Base-by-base conservation (phyloP, 2,888 invertebrate genomes). In the Cantharis lateralis region DNA sequence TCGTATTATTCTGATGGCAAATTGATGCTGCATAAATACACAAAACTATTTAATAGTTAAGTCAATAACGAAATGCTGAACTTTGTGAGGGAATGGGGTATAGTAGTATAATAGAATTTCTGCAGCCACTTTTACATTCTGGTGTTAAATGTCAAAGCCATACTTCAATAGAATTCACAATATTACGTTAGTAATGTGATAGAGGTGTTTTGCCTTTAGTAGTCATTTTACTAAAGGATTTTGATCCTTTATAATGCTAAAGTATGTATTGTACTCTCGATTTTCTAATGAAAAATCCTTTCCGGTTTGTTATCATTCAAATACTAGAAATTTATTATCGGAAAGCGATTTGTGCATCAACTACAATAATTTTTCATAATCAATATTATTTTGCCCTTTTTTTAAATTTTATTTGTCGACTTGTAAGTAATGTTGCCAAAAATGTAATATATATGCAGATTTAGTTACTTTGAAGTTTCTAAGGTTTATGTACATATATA, bases 151-250 rank as follows among this genome's bases (percentile, higher is more conserved):
- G 77, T 81, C 81, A 81, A 81, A 81, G 81, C 80, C 70, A 78
- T 76, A 80, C 79, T 79, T 73, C 76, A 77, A 62, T 70, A 68
- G 72, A 76, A 78, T 77, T 76, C 72, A 77, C 77, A 80, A 80
- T 82, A 82, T 82, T 82, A 80, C 82, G 76, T 78, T 78, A 75
- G 75, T 79, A 79, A 77, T 78, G 74, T 64, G 79, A 79, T 79
- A 75, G 71, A 78, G 81, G 71, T 78, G 78, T 75, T 79, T 72
- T 71, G 74, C 75, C 71, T 78, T 76, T 78, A 76, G 79, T 80
- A 80, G 79, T 80, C 82, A 79, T 79, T 78, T 82, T 82, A 82
- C 81, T 78, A 78, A 78, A 78, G 78, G 78, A 68, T 73, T 78
- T 70, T 63, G 68, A 26, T 74, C 77, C 68, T 75, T 75, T 78